Percentiles rank a stretch among this genome's conserved stretches.
phyloP scores from a whole-genome alignment of 2,113 vertebrate species.

The Nesospiza acunhae region DNA sequence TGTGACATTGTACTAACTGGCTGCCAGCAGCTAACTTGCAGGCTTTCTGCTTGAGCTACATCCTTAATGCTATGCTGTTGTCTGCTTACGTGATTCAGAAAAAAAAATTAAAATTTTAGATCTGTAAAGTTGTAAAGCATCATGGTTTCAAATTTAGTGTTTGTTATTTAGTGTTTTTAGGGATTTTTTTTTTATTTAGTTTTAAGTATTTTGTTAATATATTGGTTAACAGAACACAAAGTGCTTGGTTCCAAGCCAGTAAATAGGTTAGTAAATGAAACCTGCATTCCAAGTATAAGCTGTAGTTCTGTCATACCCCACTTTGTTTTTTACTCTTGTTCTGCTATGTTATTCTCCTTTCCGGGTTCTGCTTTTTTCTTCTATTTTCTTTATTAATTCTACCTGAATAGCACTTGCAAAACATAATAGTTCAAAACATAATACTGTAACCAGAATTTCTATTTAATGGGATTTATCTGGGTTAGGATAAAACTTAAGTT shows the following conservation, averaged over 20 bases:
- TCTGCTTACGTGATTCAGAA: not conserved
- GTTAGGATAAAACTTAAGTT: not conserved
- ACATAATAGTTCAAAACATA: not conserved
- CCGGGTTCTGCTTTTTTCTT: not conserved
- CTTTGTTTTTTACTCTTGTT: not conserved
- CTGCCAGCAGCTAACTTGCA: not conserved
- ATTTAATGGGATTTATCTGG: not conserved
- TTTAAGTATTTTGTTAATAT: not conserved
- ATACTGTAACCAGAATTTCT: not conserved
- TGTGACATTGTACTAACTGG: not conserved
- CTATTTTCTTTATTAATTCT: not conserved
- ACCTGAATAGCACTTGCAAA: not conserved
- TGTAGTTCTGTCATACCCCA: not conserved
- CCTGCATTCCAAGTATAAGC: not conserved
- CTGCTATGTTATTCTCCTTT: not conserved
- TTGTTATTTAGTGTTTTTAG: no score
- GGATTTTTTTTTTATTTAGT: no score
- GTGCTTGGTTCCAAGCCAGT: not conserved
- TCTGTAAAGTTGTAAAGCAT: not conserved
- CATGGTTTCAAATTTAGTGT: not conserved
- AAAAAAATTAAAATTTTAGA: not conserved
- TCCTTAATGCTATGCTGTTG: not conserved
- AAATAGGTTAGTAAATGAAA: not conserved
- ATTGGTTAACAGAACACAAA: not conserved
- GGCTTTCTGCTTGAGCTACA: not conserved